Percentiles rank a stretch among this genome's conserved stretches.
phyloP scores from a whole-genome alignment of 1,140 invertebrate species.

The Pseudomyrmex dendroicus region DNA sequence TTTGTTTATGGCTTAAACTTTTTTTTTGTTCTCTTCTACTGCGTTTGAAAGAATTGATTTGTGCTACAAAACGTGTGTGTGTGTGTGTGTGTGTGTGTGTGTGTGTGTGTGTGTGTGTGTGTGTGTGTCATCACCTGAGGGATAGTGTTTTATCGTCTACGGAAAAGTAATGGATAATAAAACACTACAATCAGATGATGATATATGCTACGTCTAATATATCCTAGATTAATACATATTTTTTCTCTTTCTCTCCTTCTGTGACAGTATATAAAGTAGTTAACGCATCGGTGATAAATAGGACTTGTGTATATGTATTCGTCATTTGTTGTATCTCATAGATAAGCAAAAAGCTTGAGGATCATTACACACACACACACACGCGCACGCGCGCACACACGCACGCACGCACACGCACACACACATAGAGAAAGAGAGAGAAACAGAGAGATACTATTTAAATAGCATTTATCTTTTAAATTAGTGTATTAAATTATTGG shows the following conservation, averaged over 20 bases:
- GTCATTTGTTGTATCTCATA: slow-evolving; percentile 53
- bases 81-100: neutral
- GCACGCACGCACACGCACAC: too few species aligned
- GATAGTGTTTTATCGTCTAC: too few species aligned
- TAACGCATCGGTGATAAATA: slow-evolving; percentile 39
- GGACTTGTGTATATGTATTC: slow-evolving; percentile 30
- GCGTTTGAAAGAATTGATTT: too few species aligned
- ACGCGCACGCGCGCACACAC: too few species aligned
- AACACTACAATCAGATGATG: too few species aligned
- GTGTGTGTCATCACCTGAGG: neutral
- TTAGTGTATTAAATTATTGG: slow-evolving; percentile 13
- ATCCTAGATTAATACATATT: neutral
- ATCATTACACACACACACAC: neutral
- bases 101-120: neutral
- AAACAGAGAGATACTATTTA: slow-evolving; percentile 23
- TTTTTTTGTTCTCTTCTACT: too few species aligned
- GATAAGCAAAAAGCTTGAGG: slow-evolving; percentile 50
- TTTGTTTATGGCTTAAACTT: too few species aligned
- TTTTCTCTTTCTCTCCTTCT: neutral
- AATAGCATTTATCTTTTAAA: slow-evolving; percentile 42
- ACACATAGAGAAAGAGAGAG: too few species aligned
- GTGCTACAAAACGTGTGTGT: too few species aligned
- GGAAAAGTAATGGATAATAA: too few species aligned
- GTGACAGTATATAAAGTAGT: slow-evolving; percentile 40
- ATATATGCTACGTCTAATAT: too few species aligned